Base-by-base conservation (phyloP, 2,888 invertebrate species). In the Leptopterna dolabrata region DNA sequence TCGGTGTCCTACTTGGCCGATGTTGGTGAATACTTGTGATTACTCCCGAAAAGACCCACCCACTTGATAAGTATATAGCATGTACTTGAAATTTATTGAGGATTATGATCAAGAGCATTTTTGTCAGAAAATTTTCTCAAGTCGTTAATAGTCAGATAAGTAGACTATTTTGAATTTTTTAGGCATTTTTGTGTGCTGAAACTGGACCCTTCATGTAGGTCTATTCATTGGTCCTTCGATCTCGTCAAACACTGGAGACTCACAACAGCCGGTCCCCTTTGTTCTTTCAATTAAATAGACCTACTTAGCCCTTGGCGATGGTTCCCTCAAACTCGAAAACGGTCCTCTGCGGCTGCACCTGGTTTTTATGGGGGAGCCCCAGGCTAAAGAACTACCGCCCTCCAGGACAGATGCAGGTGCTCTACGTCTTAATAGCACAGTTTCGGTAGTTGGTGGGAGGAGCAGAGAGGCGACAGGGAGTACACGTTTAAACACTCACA, bases 401-500 rank as follows among this genome's bases (percentile, higher is more conserved):
- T 24, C 24, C 4, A 63, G 63, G 63, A 63, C 63, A 63, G 63
- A 24, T 45, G 78, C 78, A 78, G 78, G 78, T 78, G 45, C 45
- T 19, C 45, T 24, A 78, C 41, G 78, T 78, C 78, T 78, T 78
- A 78, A 78, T 78, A 43, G 45, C 45, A 45, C 78, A 78, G 41
- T 78, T 78, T 78, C 78, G 78, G 78, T 78, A 78, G 78, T 78
- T 78, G 45, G n/a, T 45, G 45, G 78, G 78, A 45, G 78, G 78
- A 78, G 78, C 24, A 43, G 78, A 78, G 19, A 78, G 78, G 19
- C 63, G 78, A 78, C 45, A 78, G 45, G 78, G 45, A 43, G 24
- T 45, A 45, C 78, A 78, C 78, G 78, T 78, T 78, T 43, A 78
- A 45, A 43, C 78, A 27, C 78, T 63, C 3, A 63, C 1, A 63